Percentiles rank a stretch among this genome's conserved stretches.
phyloP scores from a whole-genome alignment of 2,888 invertebrate genomes.

The Drosophila picticornis region DNA sequence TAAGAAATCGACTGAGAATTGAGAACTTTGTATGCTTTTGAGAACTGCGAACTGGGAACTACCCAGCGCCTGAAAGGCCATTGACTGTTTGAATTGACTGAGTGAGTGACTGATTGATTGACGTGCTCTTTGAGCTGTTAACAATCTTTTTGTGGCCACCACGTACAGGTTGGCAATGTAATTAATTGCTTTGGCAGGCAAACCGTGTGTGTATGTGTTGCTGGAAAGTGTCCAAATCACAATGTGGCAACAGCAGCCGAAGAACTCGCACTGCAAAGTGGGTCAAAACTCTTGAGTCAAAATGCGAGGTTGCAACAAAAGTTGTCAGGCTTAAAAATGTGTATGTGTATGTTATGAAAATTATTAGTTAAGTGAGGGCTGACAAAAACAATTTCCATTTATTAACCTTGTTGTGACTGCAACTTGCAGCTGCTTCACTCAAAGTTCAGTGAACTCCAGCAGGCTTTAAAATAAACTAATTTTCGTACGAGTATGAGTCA shows the following conservation, averaged over 20 bases:
- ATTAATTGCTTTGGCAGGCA: slow-evolving; percentile 78
- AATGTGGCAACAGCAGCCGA: slow-evolving; percentile 53
- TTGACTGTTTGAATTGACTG: slow-evolving; percentile 60
- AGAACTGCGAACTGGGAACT: slow-evolving; percentile 41
- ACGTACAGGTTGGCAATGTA: slow-evolving; percentile 73
- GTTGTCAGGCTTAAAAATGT: slow-evolving; percentile 43
- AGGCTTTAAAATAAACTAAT: slow-evolving; percentile 47
- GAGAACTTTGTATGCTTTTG: slow-evolving; percentile 8
- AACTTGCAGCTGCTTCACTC: slow-evolving; percentile 18
- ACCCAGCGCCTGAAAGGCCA: slow-evolving; percentile 55
- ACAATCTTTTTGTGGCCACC: slow-evolving; percentile 72
- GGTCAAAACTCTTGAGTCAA: slow-evolving; percentile 48
- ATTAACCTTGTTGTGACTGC: slow-evolving; percentile 11
- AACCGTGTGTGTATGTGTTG: slow-evolving; percentile 37
- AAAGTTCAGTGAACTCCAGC: slow-evolving; percentile 51
- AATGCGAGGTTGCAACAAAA: slow-evolving; percentile 58
- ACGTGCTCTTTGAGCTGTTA: slow-evolving; percentile 71
- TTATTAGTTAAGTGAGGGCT: slow-evolving; percentile 39
- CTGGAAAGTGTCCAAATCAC: slow-evolving; percentile 69
- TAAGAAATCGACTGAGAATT: slow-evolving; percentile 28
- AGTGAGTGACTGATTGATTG: slow-evolving; percentile 68
- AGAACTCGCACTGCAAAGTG: slow-evolving; percentile 36
- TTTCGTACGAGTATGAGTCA: slow-evolving; percentile 41
- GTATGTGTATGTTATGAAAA: slow-evolving; percentile 54
- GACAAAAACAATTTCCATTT: slow-evolving; percentile 12